phyloP scores from a whole-genome alignment of 2,113 vertebrate species.

The Notiomystis cincta region DNA sequence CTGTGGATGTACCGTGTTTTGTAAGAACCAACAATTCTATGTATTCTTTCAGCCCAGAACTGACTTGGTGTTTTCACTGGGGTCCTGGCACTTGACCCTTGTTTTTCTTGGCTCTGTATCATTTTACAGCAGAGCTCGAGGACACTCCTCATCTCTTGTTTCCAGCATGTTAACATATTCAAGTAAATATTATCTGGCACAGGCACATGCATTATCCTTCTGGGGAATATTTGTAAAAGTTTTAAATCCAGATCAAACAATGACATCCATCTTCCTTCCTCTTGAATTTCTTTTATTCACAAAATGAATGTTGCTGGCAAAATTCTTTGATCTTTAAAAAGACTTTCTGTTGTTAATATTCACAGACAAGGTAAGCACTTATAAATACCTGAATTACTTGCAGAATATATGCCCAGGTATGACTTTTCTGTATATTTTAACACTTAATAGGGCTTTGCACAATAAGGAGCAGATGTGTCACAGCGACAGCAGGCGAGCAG shows the following conservation, averaged over 20 bases:
- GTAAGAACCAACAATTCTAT: neutral
- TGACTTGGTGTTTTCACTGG: neutral
- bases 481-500: constrained; percentile 67
- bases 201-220: neutral
- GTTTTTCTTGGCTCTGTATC: constrained; percentile 41
- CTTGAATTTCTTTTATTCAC: constrained; percentile 12
- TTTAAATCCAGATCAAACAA: constrained; percentile 39
- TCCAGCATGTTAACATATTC: constrained; percentile 38
- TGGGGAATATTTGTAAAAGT: neutral
- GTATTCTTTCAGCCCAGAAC: neutral
- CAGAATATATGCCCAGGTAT: neutral
- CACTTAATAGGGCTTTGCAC: constrained; percentile 13
- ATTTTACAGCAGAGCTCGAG: constrained; percentile 11
- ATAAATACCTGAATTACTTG: neutral
- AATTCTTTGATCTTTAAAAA: constrained; percentile 8
- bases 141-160: constrained; percentile 27
- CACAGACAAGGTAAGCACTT: neutral
- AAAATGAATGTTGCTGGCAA: neutral
- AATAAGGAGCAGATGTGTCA: constrained; percentile 66
- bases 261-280: neutral
- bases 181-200: constrained; percentile 32
- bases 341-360: neutral
- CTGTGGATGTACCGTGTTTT: neutral
- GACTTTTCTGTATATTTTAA: constrained; percentile 16
- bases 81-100: constrained; percentile 51